Percentiles rank a stretch among this genome's conserved stretches.
Conservation (phyloP, 2,113 vertebrate species). For the Spizaetus ornatus region DNA sequence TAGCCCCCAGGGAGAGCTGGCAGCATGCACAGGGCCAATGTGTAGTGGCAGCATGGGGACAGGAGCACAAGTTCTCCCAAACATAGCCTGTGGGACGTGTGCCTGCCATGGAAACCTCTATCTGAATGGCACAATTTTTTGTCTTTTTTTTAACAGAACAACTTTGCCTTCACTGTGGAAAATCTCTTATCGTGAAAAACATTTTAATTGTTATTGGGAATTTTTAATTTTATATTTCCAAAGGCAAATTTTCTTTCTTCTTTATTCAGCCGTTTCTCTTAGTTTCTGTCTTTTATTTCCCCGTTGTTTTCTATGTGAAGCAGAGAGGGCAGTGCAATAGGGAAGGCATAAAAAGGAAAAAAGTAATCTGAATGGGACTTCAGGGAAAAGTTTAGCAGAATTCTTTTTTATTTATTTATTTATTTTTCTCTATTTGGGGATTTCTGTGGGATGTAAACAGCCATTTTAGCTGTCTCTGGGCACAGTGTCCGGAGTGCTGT, state of each 20-base stretch:
- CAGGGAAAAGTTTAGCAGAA: background rate
- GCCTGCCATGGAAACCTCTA: too few relatives aligned
- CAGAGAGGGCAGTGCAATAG: background rate
- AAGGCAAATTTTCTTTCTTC: background rate
- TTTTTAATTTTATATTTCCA: background rate
- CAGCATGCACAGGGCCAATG: background rate
- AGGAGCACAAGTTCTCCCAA: background rate
- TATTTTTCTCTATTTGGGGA: background rate
- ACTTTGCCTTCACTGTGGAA: background rate
- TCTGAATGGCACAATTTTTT: background rate
- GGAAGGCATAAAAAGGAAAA: background rate
- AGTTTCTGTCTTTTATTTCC: background rate
- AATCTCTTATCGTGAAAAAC: background rate
- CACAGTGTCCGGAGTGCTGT: background rate
- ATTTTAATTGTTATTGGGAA: background rate
- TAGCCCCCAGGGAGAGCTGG: background rate
- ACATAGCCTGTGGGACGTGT: background rate
- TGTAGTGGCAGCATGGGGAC: background rate
- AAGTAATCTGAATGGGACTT: background rate
- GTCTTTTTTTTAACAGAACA: background rate
- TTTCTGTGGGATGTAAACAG: background rate
- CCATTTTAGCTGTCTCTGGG: background rate
- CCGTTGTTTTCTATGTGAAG: background rate
- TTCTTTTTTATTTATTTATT: too few relatives aligned
- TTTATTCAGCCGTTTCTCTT: background rate